Conservation (phyloP, 2,113 vertebrate species). For the Struthidea cinerea region DNA sequence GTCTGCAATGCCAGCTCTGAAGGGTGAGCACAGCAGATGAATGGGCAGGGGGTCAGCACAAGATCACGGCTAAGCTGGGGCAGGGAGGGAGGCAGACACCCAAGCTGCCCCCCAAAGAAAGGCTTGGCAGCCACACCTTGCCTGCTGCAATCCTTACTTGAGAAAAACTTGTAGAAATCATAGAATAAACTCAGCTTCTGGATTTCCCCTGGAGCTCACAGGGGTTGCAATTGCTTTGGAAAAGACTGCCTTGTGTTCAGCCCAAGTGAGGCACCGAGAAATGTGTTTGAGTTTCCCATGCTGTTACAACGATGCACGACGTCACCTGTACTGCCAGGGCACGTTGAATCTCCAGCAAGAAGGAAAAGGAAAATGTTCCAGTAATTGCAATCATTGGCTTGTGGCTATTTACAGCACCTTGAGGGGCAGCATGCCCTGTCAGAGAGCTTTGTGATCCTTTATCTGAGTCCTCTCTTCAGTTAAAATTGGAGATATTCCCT, state of each 20-base stretch:
- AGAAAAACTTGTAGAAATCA: background rate
- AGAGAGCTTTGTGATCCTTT: background rate
- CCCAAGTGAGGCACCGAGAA: background rate
- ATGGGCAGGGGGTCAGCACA: background rate
- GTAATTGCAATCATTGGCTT: background rate
- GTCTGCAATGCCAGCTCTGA: background rate
- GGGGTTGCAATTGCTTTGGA: background rate
- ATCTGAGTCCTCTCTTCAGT: background rate
- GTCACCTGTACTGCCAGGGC: background rate
- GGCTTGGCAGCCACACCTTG: background rate
- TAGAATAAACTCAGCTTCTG: background rate
- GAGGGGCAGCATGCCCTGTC: background rate
- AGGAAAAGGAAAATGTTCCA: background rate
- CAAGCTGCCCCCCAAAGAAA: background rate
- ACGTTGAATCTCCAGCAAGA: background rate
- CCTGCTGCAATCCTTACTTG: background rate
- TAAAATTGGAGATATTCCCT: background rate
- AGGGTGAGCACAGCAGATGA: background rate
- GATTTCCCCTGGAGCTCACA: background rate
- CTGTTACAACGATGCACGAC: background rate
- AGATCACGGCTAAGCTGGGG: background rate
- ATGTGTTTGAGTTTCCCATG: rapidly evolving
- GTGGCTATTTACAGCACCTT: background rate
- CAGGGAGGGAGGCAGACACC: background rate
- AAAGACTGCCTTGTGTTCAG: background rate